phyloP scores from a whole-genome alignment of 1,140 invertebrate genomes.

The Drosophila repletoides region DNA sequence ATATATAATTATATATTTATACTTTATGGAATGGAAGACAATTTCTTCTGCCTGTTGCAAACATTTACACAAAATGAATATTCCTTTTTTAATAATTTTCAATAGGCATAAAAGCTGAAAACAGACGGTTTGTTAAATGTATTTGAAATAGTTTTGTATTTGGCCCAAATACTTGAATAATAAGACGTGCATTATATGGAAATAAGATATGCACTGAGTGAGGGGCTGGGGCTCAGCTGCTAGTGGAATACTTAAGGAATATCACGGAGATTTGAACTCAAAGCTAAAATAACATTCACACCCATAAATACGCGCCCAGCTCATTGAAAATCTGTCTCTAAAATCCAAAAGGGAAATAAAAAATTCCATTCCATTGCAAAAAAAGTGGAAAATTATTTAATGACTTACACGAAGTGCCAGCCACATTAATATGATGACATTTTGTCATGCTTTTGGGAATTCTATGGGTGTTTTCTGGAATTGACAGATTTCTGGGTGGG shows the following conservation, averaged over 20 bases:
- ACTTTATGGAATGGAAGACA: no score
- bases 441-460: constrained; percentile 15
- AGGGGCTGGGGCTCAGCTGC: no score
- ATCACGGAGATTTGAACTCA: neutral
- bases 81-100: no score
- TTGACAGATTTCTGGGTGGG: constrained; percentile 3
- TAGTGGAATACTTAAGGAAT: neutral
- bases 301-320: neutral
- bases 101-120: no score
- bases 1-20: no score
- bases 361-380: constrained; percentile 14
- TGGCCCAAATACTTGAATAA: constrained; percentile 50
- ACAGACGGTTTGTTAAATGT: constrained; percentile 34
- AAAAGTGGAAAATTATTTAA: constrained; percentile 35
- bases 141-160: constrained; percentile 51
- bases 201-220: no score
- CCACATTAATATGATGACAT: constrained; percentile 15
- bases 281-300: neutral
- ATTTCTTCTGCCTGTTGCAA: no score
- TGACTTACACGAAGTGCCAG: constrained; percentile 17
- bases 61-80: no score
- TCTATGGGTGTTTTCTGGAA: neutral
- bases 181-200: constrained; percentile 31
- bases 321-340: neutral
- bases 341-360: neutral